Evolutionary conservation across 1,140 invertebrate genomes (phyloP).

Genomic region (Trigoniulus corallinus): DNA sequence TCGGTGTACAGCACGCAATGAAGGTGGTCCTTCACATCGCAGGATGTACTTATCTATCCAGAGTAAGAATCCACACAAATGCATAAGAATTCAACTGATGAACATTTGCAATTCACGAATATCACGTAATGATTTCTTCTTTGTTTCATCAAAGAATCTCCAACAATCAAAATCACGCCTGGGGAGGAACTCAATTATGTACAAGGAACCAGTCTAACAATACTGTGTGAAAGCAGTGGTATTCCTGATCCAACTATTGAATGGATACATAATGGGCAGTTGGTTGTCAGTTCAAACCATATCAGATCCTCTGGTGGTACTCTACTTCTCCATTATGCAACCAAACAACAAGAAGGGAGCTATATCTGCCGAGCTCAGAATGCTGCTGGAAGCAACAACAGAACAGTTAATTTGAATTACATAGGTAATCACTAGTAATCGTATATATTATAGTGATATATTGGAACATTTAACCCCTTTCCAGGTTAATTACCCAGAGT

Average conservation of each 20-base stretch:
- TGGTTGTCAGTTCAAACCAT: too few relatives aligned
- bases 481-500: too few relatives aligned
- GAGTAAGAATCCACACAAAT: not conserved
- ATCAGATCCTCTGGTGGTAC: too few relatives aligned
- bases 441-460: too few relatives aligned
- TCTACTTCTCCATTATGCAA: too few relatives aligned
- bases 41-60: not conserved
- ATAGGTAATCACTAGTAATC: too few relatives aligned
- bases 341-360: not conserved
- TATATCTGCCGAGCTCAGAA: too few relatives aligned
- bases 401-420: too few relatives aligned
- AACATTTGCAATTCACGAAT: not conserved
- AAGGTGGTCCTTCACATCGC: constrained; percentile 17
- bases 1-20: constrained; percentile 30
- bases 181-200: not conserved
- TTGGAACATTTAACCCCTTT: too few relatives aligned
- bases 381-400: too few relatives aligned
- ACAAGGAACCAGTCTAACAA: not conserved
- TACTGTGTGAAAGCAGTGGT: not conserved
- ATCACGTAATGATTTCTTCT: not conserved
- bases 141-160: constrained; percentile 1
- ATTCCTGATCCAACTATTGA: not conserved
- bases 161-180: not conserved
- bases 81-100: too few relatives aligned
- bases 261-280: not conserved